Evolutionary conservation across 1,140 invertebrate genomes (phyloP), one percentile per base, ranked within the genome.

Genomic region (Platorchestia sp.): DNA sequence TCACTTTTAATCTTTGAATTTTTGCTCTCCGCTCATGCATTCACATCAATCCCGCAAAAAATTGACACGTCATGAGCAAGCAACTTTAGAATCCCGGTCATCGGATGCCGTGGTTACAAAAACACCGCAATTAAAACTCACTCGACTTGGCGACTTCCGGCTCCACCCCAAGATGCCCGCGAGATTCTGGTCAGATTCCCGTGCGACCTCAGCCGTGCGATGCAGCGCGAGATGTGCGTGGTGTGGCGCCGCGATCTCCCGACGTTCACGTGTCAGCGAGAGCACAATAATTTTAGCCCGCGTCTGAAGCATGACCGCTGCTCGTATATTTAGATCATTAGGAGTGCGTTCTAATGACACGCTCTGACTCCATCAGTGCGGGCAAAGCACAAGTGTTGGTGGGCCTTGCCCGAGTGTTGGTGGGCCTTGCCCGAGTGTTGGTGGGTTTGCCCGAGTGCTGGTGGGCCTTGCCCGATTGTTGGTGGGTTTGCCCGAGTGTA

Each of bases 311-410:
- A 45, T 93, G 91, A 93, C 91, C 91, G 40, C 91, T 14, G 91
- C 91, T 93, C 91, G 91, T 93, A 93, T 93, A 93, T 93, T 93
- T 93, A 93, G 91, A 93, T 45, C 91, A 93, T 93, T 93, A 93
- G 91, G 43, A 47, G 45, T 45, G 91, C 45, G 41, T 93, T 93
- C 91, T 93, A 93, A 93, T 93, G 91, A 93, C 91, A 93, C 91
- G 91, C 91, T 45, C 45, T 45, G 87, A 43, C 87, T 89, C 87
- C 87, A 89, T 89, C 43, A 89, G 87, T 40, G 40, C 86, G 86
- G 10, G 7, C 87, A 22, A 75, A 5, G 87, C 41, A 7, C 27
- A 42, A 19, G 59, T 75, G 14, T 75, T 75, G 59, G 27, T 36
- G 27, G 59, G 10, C 59, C 27, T 27, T 75, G 59, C 59, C 14